Percentiles rank a stretch among this genome's conserved stretches.
Evolutionary conservation across 2,113 vertebrate genomes (phyloP).

Genomic region (Python bivittatus): DNA sequence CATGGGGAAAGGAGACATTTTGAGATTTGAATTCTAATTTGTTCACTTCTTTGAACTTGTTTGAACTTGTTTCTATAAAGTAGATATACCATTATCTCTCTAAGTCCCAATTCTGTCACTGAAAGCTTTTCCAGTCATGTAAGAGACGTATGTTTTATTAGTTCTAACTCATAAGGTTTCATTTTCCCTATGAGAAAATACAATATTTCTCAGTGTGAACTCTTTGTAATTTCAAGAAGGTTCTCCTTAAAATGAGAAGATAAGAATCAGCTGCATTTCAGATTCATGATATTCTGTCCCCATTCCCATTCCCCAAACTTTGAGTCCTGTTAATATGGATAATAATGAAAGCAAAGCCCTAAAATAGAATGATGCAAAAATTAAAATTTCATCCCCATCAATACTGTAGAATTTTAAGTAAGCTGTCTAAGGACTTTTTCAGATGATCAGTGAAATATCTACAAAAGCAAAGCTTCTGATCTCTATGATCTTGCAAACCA

Average conservation of each 20-base stretch:
- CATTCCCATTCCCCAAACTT: background rate
- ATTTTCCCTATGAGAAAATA: slow-evolving; percentile 24
- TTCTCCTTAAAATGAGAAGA: slow-evolving; percentile 11
- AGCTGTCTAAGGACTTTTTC: background rate
- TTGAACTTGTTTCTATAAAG: slow-evolving; percentile 1
- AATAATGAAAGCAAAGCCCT: background rate
- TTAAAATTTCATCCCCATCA: background rate
- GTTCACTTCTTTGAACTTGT: background rate
- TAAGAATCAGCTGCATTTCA: slow-evolving; percentile 12
- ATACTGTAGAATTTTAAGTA: background rate
- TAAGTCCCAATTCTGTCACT: slow-evolving; percentile 2
- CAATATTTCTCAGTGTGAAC: background rate
- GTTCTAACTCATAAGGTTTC: slow-evolving; percentile 18
- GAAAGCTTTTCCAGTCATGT: slow-evolving; percentile 5
- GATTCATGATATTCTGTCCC: background rate
- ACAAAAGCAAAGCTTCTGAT: background rate
- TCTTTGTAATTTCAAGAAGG: slow-evolving; percentile 12
- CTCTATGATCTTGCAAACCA: background rate
- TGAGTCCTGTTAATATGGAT: background rate
- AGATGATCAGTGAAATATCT: background rate
- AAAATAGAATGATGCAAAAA: background rate
- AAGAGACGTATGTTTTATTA: slow-evolving; percentile 13
- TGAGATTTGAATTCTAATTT: background rate
- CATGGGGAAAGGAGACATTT: background rate
- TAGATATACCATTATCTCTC: background rate